A percentile compares a stretch with the other conserved stretches of the same genome.
Evolutionary conservation across 2,113 vertebrate genomes (phyloP).

Genomic region (Brachyistius frenatus): DNA sequence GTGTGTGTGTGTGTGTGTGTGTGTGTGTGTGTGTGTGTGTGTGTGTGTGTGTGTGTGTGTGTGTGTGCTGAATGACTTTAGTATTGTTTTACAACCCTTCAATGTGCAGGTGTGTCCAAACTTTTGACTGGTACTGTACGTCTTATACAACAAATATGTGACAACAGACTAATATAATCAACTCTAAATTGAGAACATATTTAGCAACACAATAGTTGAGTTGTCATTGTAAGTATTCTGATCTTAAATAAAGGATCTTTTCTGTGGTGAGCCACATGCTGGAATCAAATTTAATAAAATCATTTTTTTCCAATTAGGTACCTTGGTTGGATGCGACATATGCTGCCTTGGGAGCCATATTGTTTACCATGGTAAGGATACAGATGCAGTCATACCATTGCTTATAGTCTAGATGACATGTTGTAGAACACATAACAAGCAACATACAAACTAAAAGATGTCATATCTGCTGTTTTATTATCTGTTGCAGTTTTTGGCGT

Average conservation of each 20-base stretch:
- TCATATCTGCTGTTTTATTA: conserved; percentile 33
- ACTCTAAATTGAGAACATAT: not conserved
- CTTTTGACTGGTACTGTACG: not conserved
- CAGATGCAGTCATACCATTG: not conserved
- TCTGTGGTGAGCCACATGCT: not conserved
- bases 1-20: no score
- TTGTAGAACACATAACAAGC: not conserved
- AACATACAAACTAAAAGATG: not conserved
- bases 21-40: no score
- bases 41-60: no score
- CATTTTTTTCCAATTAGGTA: conserved; percentile 80
- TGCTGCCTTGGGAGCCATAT: conserved; percentile 88
- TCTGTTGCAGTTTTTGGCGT: conserved; percentile 90
- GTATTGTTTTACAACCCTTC: not conserved
- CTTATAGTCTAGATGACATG: not conserved
- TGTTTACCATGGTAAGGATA: conserved; percentile 91
- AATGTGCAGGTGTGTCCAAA: not conserved
- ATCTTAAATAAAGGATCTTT: not conserved
- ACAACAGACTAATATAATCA: not conserved
- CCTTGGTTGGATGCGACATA: conserved; percentile 91
- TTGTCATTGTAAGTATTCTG: not conserved
- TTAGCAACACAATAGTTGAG: not conserved
- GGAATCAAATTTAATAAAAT: conserved; percentile 3
- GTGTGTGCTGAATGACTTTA: no score
- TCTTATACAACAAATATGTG: not conserved